Evolutionary conservation across 2,888 invertebrate species (phyloP), one percentile per base, ranked within the genome.

Genomic region (Cheilosia variabilis): DNA sequence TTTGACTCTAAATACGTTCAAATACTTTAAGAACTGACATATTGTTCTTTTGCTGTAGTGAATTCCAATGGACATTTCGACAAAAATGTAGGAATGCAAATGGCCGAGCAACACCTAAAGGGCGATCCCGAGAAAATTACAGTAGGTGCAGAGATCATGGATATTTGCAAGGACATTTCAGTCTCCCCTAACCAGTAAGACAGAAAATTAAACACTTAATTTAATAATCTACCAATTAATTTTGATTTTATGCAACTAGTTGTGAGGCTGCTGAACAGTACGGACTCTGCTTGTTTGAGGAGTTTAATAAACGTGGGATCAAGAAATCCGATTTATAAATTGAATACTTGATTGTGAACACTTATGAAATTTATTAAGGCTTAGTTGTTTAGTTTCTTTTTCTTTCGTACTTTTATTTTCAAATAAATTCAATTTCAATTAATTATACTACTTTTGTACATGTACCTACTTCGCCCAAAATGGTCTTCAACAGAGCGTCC

Each of bases 201-300:
- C 1, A 15, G 7, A 52, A 9, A 15, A 22, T 22, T 2, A 0
- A n/a, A 1, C 4, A 7, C 5, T 37, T 55, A 1, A 10, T 13
- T 17, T 5, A 22, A 27, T 15, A 34, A 37, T 22, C 37, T 22
- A 13, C 0, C n/a, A 22, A 24, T 19, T 6, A 31, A 2, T 19
- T 37, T 19, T 17, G 13, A 4, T 5, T 34, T 55, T 37, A 37
- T 13, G 9, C 13, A 7, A 22, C 1, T 58, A 71, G 71, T 22
- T 91, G 91, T 63, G 91, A 91, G 52, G 91, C 91, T 1, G 90
- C 91, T 27, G 91, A 89, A 43, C 60, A 69, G 2, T 91, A 90
- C 57, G 75, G 89, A 15, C 57, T 63, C 31, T 91, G 91, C 66
- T 89, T 91, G 43, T 87, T 80, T 37, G 31, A 77, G 2, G 88